Base-by-base conservation (phyloP, 2,113 vertebrate species). In the Sceloporus tristichus region DNA sequence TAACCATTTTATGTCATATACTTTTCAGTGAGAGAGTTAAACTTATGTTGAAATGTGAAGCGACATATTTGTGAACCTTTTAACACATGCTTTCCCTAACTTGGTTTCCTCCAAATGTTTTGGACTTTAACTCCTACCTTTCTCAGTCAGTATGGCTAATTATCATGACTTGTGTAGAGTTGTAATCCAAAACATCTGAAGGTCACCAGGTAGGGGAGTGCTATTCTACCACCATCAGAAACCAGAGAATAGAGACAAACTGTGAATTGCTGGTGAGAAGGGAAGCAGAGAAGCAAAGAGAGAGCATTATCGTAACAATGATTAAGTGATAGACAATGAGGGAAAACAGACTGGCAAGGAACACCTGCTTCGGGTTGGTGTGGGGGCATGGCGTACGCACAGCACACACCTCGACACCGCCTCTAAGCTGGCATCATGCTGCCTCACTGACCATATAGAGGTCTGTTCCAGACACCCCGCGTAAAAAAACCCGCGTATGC, bases 1-100 rank as follows among this genome's bases (percentile, higher is more conserved):
- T 74, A 90, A 82, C 81, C 88, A 85, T 70, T 59, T 84, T 88
- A 27, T 54, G 19, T 1, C 34, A 19, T 88, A 14, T 0, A 79
- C 48, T 11, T 87, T 82, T 48, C 54, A 82, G 59, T 25, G 10
- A 4, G 4, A 82, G n/a, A 56, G 38, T 10, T 38, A 75, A 54
- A 8, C 1, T 19, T 18, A 34, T 53, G 23, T 3, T 80, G n/a
- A 19, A 5, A 3, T 81, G 21, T 81, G 34, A 42, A 2, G 68
- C 40, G 13, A 76, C 6, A 13, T 25, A 53, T 23, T 85, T 21
- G 40, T 4, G 9, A 62, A 62, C 79, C 16, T n/a, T 68, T 34
- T 84, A n/a, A 23, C 68, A n/a, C 25, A 71, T 62, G 7, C 27
- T 71, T 71, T 71, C 9, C 9, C 68, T 23, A 71, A 71, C 25